Base-by-base conservation (phyloP, 2,113 vertebrate genomes). In the Aptenodytes forsteri region DNA sequence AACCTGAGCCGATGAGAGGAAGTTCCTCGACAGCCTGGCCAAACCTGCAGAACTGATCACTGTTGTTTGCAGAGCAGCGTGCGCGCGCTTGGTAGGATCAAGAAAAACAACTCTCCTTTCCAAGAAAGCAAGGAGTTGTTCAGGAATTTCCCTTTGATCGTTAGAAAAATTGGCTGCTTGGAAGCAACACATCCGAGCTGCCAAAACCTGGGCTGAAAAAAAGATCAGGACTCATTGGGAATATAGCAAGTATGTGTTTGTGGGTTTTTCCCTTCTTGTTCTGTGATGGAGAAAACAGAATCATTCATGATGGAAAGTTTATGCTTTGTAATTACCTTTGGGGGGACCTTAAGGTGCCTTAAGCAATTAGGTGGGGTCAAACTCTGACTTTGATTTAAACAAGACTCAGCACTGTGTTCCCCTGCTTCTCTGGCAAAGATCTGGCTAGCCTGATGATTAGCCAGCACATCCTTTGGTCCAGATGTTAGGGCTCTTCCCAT, bases 21-120 rank as follows among this genome's bases (percentile, higher is more conserved):
- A 75, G n/a, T 32, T 85, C 67, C 62, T 89, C 0, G 0, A 71
- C 13, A 75, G 40, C 84, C 27, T 0, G 0, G 22, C 52, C 65
- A 87, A 72, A 71, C 36, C 18, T 2, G 1, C 30, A 52, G 75
- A 77, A 70, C 5, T 75, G 49, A 78, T 89, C 0, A 0, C 38
- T 83, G 75, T 29, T 87, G 52, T 67, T 86, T 83, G 64, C 73
- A 84, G 52, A 70, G 29, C 52, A 69, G 34, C 1, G 1, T 27
- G 42, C 1, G 3, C 20, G 12, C 0, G 1, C 34, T 87, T 71
- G 26, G 30, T 82, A 80, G 61, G 44, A 76, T 72, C 56, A 69
- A 92, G 89, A 82, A 83, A 70, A 95, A 82, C 36, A 89, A 54
- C 16, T 30, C 36, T 15, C 30, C 29, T 81, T 87, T 97, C 56